A percentile compares a stretch with the other conserved stretches of the same genome.
These are phyloP conservation scores for Polypterus bichir DNA, from an alignment of 2,113 vertebrate genomes.

Conservation along the genomic window DNA sequence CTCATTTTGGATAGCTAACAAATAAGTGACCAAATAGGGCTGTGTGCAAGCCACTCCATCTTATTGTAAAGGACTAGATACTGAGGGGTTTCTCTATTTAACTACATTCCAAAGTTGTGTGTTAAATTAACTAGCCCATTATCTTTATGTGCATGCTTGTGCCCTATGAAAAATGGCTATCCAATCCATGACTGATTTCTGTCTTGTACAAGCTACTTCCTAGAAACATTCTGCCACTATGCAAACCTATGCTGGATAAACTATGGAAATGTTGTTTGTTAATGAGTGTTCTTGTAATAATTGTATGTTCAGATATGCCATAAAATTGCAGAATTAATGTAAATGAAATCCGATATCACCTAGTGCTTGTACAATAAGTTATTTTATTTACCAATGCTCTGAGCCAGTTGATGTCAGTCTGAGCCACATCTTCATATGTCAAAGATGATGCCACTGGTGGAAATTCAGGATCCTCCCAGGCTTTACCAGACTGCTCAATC, in stretches of 20 bases:
- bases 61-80: no score
- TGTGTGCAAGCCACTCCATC: no score
- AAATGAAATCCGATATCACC: not conserved
- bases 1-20: no score
- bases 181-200: no score
- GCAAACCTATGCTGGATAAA: not conserved
- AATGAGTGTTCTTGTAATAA: not conserved
- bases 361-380: not conserved
- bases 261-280: not conserved
- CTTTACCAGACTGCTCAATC: not conserved
- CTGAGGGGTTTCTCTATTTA: no score
- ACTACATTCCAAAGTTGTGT: no score
- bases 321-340: no score
- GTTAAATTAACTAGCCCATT: no score
- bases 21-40: no score
- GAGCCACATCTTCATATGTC: conserved; percentile 7
- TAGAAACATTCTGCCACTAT: not conserved
- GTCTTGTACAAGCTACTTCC: no score
- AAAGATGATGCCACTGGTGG: conserved; percentile 6
- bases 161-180: no score
- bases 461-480: conserved; percentile 11
- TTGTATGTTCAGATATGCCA: not conserved
- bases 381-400: conserved; percentile 2
- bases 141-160: no score
- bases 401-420: conserved; percentile 7